A percentile compares a stretch with the other conserved stretches of the same genome.
These are phyloP conservation scores for Solen grandis DNA, from an alignment of 1,140 invertebrate species.

Conservation along the genomic window DNA sequence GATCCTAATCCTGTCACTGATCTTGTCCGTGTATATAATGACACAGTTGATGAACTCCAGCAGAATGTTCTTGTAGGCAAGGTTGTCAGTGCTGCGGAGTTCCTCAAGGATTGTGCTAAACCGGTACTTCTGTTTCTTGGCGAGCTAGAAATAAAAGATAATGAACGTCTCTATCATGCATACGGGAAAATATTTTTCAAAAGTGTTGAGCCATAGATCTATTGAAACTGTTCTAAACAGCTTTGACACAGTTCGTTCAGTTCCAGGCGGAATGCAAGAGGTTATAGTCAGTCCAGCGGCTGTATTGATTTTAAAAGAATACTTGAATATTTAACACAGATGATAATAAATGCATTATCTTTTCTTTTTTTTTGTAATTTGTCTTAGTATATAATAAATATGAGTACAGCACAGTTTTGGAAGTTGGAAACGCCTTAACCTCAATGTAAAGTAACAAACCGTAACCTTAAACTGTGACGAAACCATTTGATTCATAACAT, in stretches of 20 bases:
- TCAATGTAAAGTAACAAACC: no score
- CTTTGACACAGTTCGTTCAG: not conserved
- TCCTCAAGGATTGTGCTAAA: constrained; percentile 82
- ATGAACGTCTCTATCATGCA: not conserved
- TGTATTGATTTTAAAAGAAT: not conserved
- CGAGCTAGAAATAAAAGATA: constrained; percentile 64
- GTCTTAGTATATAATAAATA: no score
- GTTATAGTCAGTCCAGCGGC: not conserved
- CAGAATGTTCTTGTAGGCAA: constrained; percentile 80
- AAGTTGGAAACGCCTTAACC: no score
- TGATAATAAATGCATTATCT: no score
- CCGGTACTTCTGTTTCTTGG: constrained; percentile 77
- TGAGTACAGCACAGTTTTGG: no score
- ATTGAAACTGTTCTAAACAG: not conserved
- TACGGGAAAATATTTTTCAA: not conserved
- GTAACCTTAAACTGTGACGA: no score
- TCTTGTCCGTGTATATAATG: constrained; percentile 80
- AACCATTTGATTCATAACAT: no score
- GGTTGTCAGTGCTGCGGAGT: constrained; percentile 77
- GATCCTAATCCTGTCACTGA: constrained; percentile 79
- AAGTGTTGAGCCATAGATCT: not conserved
- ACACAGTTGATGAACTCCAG: constrained; percentile 83
- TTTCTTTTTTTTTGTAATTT: no score
- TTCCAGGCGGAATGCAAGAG: not conserved
- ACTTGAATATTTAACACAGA: constrained; percentile 2